Base-by-base conservation (phyloP, 2,888 invertebrate species). In the Napeogenes sylphis region DNA sequence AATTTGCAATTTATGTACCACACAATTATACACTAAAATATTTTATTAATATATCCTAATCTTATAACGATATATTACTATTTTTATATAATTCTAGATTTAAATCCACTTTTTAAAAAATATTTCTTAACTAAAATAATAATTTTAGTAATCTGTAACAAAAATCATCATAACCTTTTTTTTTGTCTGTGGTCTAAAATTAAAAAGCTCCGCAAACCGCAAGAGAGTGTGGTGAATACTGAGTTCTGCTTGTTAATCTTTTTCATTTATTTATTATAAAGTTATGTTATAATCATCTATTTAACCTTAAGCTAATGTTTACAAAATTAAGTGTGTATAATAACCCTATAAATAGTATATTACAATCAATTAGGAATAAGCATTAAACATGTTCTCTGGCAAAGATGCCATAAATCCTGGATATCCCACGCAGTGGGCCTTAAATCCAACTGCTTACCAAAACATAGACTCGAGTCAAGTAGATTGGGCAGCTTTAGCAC, bases 401-500 rank as follows among this genome's bases (percentile, higher is more conserved):
- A 92, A 92, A 71, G 92, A 92, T 82, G 93, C 93, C 84, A 85
- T 92, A 83, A 87, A 92, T 82, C 89, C 93, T 69, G 86, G 92
- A 72, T 94, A 92, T 88, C 93, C 93, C 79, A 93, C 94, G 75
- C 94, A 95, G 78, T 96, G 96, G 95, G 94, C 96, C 58, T 85
- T 96, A 67, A 95, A 96, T 87, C 96, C 96, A 65, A 92, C 94
- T 60, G 93, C 94, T 58, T 96, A 95, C 84, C 95, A 95, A 88
- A 95, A 95, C 84, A 92, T 96, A 83, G 93, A 95, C 73, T 94
- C 94, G 75, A 96, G 95, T 80, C 93, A 95, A 87, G 98, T 98
- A 65, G 98, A 99, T 84, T 99, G 99, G 98, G 98, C 98, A 12
- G 95, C 97, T 42, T 91, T 99, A 76, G 98, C 98, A 35, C 98